Evolutionary conservation across 2,888 invertebrate genomes (phyloP), one percentile per base, ranked within the genome.

Genomic region (Polietes domitor): DNA sequence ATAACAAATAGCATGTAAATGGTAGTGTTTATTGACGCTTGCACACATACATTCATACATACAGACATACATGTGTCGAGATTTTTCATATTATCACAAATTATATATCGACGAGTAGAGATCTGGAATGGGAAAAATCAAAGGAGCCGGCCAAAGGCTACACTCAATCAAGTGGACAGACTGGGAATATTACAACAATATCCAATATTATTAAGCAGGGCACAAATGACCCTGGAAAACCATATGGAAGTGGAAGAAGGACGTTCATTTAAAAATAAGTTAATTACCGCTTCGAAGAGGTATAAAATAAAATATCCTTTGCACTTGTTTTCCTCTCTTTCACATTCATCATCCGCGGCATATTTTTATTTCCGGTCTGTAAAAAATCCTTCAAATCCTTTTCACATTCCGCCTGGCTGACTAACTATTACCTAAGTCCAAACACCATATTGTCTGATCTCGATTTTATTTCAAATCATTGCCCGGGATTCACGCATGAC

Each of bases 401-500:
- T 74, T 28, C 24, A 2, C 24, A 63, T 21, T 61, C 17, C 47
- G 21, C n/a, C n/a, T n/a, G n/a, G n/a, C n/a, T n/a, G n/a, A n/a
- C n/a, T n/a, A n/a, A 24, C 21, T 26, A 72, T 53, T 55, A 43
- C n/a, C 17, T 9, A 41, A 21, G 9, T 0, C 53, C 19, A 17
- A 43, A 37, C 19, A 55, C 32, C 37, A 55, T 72, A 53, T 61
- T 65, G 12, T 55, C 53, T 72, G 26, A 24, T 41, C 15, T 72
- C 28, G 10, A 2, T 43, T 72, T 77, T 53, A 61, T 37, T 37
- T 12, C 37, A 73, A 68, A 19, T 77, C 71, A 28, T 53, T 63
- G 0, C 2, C 28, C 50, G 82, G 86, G 85, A 86, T 85, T 77
- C 77, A 85, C 86, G 86, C 86, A 73, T 85, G 85, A 86, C 68